Evolutionary conservation across 2,797 vertebrate species (phyloP).

Genomic region (Mormyrops attenuatus): DNA sequence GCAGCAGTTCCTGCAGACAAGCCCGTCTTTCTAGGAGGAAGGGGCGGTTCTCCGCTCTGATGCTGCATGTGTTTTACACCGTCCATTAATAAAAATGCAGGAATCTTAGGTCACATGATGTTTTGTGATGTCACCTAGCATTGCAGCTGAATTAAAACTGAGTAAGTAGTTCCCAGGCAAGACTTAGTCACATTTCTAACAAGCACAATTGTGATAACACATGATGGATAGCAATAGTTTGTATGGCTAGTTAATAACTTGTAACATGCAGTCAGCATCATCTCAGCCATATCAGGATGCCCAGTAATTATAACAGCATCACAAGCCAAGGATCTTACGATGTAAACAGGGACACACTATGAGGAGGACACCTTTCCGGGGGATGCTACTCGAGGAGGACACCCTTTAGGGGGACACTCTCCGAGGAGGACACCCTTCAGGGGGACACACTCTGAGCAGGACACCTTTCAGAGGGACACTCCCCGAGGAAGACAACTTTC

Average conservation of each 20-base stretch:
- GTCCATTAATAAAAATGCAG: neutral
- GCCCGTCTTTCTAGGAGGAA: neutral
- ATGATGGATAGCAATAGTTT: neutral
- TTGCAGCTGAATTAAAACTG: neutral
- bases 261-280: neutral
- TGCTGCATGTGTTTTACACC: neutral
- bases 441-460: no score
- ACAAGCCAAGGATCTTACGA: neutral
- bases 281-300: neutral
- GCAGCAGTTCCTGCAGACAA: slow-evolving; percentile 22
- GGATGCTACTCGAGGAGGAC: no score
- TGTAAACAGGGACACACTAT: neutral
- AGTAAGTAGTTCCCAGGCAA: neutral
- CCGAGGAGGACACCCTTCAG: no score
- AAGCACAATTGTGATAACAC: neutral
- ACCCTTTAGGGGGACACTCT: no score
- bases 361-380: no score
- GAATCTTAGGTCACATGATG: neutral
- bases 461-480: no score
- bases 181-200: neutral
- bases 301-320: neutral
- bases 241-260: neutral
- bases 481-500: no score
- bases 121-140: neutral
- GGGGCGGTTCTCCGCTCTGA: neutral